Percentiles rank a stretch among this genome's conserved stretches.
Evolutionary conservation across 2,888 invertebrate genomes (phyloP).

Genomic region (Eupeodes latifasciatus): DNA sequence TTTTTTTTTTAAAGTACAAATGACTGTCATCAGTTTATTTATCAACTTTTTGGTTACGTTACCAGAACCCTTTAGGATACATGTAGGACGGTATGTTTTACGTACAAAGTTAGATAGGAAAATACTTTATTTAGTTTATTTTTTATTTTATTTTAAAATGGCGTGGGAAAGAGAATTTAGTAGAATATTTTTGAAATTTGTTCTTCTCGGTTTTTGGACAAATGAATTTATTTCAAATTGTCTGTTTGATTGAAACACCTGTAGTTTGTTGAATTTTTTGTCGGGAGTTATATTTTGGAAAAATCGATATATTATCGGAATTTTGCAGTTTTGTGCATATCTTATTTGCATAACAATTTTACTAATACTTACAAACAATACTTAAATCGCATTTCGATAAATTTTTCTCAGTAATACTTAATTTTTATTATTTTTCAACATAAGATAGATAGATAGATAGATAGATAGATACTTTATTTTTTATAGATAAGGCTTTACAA

Average conservation of each 20-base stretch:
- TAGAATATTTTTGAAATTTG: neutral
- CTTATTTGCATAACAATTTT: too few relatives aligned
- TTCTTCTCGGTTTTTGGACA: neutral
- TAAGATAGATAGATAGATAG: too few relatives aligned
- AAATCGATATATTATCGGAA: neutral
- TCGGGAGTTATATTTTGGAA: neutral
- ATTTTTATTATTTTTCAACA: too few relatives aligned
- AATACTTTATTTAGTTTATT: neutral
- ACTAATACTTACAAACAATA: too few relatives aligned
- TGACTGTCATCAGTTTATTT: constrained; percentile 1
- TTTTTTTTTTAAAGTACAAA: neutral
- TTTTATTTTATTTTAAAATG: neutral
- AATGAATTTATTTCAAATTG: neutral
- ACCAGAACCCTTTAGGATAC: too few relatives aligned
- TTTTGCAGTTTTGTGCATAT: too few relatives aligned
- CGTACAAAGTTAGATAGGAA: neutral
- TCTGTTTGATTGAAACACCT: neutral
- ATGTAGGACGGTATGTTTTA: too few relatives aligned
- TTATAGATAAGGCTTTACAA: too few relatives aligned
- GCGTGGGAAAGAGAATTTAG: neutral
- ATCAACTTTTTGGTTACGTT: too few relatives aligned
- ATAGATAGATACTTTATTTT: too few relatives aligned
- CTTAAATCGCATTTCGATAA: too few relatives aligned
- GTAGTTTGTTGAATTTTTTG: neutral
- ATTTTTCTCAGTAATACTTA: too few relatives aligned